A percentile compares a stretch with the other conserved stretches of the same genome.
Conservation (phyloP, 1,140 invertebrate species). For the Tachypleus tridentatus region DNA sequence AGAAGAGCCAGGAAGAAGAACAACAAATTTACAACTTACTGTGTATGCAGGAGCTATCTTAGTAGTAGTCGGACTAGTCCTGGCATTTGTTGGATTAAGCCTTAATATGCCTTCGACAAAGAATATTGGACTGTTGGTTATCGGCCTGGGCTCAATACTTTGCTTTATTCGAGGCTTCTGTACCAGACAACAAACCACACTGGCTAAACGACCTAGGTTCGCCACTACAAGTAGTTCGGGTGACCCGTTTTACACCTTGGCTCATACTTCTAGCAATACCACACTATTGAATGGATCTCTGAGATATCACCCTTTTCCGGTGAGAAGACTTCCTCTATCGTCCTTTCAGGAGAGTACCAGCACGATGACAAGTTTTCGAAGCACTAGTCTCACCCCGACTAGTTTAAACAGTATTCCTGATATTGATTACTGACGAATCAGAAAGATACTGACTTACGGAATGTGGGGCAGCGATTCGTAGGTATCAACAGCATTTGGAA, state of each 20-base stretch:
- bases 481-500: no score
- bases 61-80: constrained; percentile 1
- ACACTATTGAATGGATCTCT: background rate
- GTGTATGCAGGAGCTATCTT: constrained; percentile 1
- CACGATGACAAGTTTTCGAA: no score
- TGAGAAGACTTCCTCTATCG: constrained; percentile 1
- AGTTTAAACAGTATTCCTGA: no score
- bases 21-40: background rate
- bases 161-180: constrained; percentile 3
- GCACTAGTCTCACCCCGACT: no score
- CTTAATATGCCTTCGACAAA: background rate
- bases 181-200: background rate
- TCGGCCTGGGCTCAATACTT: constrained; percentile 2
- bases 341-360: background rate
- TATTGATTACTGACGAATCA: no score
- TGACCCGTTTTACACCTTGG: background rate
- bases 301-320: background rate
- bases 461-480: no score
- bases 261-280: background rate
- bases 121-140: constrained; percentile 2
- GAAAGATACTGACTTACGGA: no score
- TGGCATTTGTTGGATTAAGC: background rate
- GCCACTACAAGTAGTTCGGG: background rate
- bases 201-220: background rate
- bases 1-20: background rate